Conservation (phyloP, 2,113 vertebrate genomes). For the Psettodes erumei region DNA sequence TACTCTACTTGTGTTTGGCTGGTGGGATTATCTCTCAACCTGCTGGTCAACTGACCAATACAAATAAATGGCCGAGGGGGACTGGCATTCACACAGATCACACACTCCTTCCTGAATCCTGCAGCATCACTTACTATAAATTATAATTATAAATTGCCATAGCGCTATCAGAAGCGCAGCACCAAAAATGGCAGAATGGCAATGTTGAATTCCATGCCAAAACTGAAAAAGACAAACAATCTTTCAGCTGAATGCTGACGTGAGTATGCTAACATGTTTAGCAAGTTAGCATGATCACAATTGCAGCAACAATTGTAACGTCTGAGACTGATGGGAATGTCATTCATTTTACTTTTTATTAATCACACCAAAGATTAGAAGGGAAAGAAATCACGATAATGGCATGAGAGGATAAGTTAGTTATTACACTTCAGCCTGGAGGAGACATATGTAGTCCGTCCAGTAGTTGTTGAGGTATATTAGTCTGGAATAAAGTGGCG, state of each 20-base stretch:
- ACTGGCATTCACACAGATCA: slow-evolving; percentile 33
- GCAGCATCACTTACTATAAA: slow-evolving; percentile 14
- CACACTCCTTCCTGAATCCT: slow-evolving; percentile 26
- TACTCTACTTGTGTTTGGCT: slow-evolving; percentile 44
- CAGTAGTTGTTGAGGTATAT: slow-evolving; percentile 4
- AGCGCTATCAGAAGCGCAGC: no score
- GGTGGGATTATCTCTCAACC: slow-evolving; percentile 55
- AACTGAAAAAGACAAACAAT: neutral
- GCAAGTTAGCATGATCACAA: neutral
- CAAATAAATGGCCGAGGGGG: slow-evolving; percentile 42
- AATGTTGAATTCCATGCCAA: neutral
- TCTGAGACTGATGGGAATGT: neutral
- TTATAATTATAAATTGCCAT: no score
- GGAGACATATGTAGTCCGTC: neutral
- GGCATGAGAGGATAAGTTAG: neutral
- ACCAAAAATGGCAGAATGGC: neutral
- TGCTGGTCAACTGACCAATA: slow-evolving; percentile 52
- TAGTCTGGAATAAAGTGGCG: slow-evolving; percentile 13
- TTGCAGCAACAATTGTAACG: no score
- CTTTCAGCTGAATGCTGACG: neutral
- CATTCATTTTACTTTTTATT: neutral
- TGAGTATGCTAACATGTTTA: neutral
- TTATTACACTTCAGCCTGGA: neutral
- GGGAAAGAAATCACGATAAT: neutral
- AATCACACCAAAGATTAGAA: neutral